phyloP scores from a whole-genome alignment of 2,888 invertebrate species.

The Chrysina gloriosa region DNA sequence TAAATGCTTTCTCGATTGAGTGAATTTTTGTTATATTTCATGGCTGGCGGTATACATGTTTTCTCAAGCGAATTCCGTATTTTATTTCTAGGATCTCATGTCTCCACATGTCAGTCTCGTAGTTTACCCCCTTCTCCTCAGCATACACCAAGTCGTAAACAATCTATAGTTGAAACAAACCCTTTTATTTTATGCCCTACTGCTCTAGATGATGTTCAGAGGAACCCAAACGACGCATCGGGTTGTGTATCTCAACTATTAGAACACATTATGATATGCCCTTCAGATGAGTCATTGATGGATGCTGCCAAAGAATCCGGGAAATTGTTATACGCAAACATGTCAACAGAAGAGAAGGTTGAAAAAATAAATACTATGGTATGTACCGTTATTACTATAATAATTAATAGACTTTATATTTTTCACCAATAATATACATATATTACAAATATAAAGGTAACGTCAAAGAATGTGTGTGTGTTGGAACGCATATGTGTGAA shows the following conservation, averaged over 20 bases:
- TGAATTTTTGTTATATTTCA: no score
- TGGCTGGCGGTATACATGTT: no score
- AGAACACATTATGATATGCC: constrained; percentile 69
- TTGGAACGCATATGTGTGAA: no score
- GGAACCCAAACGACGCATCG: constrained; percentile 63
- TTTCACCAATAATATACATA: not conserved
- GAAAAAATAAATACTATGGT: constrained; percentile 90
- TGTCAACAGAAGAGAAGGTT: constrained; percentile 76
- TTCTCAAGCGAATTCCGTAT: constrained; percentile 4
- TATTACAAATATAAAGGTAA: no score
- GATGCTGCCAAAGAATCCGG: constrained; percentile 90
- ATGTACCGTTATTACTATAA: constrained; percentile 55
- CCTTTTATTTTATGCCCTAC: constrained; percentile 70
- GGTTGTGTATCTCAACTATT: constrained; percentile 65
- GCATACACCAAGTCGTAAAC: constrained; percentile 78
- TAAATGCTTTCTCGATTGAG: no score
- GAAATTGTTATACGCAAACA: constrained; percentile 79
- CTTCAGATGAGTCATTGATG: constrained; percentile 84
- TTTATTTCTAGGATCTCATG: constrained; percentile 62
- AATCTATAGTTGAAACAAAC: constrained; percentile 72
- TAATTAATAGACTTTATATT: not conserved
- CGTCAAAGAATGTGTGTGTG: no score
- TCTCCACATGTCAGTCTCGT: constrained; percentile 68
- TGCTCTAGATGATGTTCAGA: constrained; percentile 61
- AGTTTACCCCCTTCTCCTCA: constrained; percentile 83